Evolutionary conservation across 2,113 vertebrate genomes (phyloP).

Genomic region (Dissostichus mawsoni): DNA sequence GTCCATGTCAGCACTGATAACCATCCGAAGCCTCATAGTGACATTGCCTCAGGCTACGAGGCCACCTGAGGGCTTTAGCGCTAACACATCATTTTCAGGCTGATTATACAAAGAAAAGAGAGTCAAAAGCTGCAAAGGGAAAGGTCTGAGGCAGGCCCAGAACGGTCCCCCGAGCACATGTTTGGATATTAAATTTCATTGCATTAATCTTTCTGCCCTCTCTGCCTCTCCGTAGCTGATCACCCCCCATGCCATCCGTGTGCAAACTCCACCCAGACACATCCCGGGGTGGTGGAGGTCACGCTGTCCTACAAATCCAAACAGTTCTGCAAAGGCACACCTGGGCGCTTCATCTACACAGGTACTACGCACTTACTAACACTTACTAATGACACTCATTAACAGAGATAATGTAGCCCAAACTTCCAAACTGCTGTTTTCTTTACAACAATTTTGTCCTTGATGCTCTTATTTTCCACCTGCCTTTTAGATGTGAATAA

Average conservation of each 20-base stretch:
- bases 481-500: background rate
- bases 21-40: slow-evolving; percentile 72
- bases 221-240: slow-evolving; percentile 88
- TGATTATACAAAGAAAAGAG: slow-evolving; percentile 73
- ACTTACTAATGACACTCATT: slow-evolving; percentile 21
- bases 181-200: slow-evolving; percentile 59
- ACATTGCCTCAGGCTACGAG: slow-evolving; percentile 74
- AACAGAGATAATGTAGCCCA: background rate
- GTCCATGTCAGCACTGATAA: slow-evolving; percentile 76
- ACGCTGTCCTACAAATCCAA: slow-evolving; percentile 99
- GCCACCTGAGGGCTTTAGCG: slow-evolving; percentile 72
- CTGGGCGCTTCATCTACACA: slow-evolving; percentile 99
- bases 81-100: slow-evolving; percentile 70
- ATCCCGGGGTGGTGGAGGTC: slow-evolving; percentile 99
- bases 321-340: slow-evolving; percentile 99
- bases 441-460: slow-evolving; percentile 1
- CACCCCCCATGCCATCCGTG: slow-evolving; percentile 97
- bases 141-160: slow-evolving; percentile 35
- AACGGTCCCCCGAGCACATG: slow-evolving; percentile 43
- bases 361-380: slow-evolving; percentile 80
- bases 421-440: background rate
- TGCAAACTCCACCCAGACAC: slow-evolving; percentile 97
- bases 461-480: slow-evolving; percentile 17
- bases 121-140: slow-evolving; percentile 65
- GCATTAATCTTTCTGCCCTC: slow-evolving; percentile 65